Percentiles rank a stretch among this genome's conserved stretches.
Evolutionary conservation across 2,113 vertebrate species (phyloP).

Genomic region (Alethe castanea): DNA sequence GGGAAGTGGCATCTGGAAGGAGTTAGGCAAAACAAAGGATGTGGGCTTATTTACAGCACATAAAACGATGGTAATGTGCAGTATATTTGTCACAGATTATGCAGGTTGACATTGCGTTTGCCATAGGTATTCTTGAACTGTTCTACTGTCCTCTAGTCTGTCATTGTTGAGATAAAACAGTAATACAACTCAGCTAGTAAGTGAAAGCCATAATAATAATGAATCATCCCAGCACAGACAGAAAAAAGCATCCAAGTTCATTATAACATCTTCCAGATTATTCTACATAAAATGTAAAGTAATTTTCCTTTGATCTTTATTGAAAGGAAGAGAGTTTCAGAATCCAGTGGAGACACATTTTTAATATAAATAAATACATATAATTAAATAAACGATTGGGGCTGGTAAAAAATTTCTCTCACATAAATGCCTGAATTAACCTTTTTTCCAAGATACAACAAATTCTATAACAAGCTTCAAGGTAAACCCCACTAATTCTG

Average conservation of each 20-base stretch:
- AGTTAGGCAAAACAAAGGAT: background rate
- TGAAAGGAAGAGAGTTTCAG: background rate
- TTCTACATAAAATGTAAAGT: background rate
- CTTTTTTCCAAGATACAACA: conserved; percentile 23
- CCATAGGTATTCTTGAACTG: background rate
- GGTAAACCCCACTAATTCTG: conserved; percentile 44
- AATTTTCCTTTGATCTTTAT: background rate
- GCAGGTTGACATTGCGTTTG: background rate
- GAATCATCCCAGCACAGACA: background rate
- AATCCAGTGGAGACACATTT: background rate
- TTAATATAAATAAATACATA: background rate
- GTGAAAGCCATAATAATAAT: background rate
- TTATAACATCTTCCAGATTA: background rate
- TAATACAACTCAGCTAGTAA: background rate
- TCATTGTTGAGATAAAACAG: background rate
- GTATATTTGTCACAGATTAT: background rate
- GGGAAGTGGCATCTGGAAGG: background rate
- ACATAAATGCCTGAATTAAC: conserved; percentile 20
- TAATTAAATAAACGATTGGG: background rate
- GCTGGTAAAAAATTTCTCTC: background rate
- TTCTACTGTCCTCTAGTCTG: background rate
- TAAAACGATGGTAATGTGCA: background rate
- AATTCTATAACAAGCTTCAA: conserved; percentile 28
- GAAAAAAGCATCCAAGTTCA: background rate
- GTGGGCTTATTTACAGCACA: background rate